Base-by-base conservation (phyloP, 2,888 invertebrate species). In the Abrostola triplasia region DNA sequence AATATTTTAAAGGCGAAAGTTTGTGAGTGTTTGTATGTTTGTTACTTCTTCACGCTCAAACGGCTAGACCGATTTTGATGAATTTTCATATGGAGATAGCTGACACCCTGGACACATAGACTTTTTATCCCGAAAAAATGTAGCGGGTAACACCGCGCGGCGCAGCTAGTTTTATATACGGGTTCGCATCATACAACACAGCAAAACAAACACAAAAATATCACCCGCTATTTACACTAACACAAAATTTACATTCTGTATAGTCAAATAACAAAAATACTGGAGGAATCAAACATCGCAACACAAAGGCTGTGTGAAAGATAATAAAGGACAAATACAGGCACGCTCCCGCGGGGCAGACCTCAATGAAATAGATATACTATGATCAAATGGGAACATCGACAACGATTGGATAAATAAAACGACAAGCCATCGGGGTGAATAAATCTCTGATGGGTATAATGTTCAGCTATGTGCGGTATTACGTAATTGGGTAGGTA, bases 241-340 rank as follows among this genome's bases (percentile, higher is more conserved):
- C 50, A 53, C 44, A 73, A 51, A 47, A 52, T 69, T 52, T 37
- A 52, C 37, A 10, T 38, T 49, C 6, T n/a, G 35, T 36, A 44
- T 37, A 71, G 48, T 9, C 36, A n/a, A 57, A 57, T 13, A 37
- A 55, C 56, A 53, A 24, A 47, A 50, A 62, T 41, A 44, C 6
- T 35, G 53, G 9, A 40, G 35, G 10, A 77, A 68, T 55, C 48
- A 54, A 59, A 64, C 52, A 50, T 50, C 35, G 7, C 36, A 64
- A 61, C 13, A 67, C 51, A 68, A 66, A 62, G 67, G 67, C 76
- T 80, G 73, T 77, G 71, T 76, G 57, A 64, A 66, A 64, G 72
- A 71, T 73, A 76, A 77, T 80, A 79, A 80, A 70, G 66, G 74
- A 67, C 64, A 67, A 77, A 76, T 75, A 67, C 60, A 77, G 62